Percentiles rank a stretch among this genome's conserved stretches.
Evolutionary conservation across 2,113 vertebrate species (phyloP).

Genomic region (Cochlearius cochlearius): DNA sequence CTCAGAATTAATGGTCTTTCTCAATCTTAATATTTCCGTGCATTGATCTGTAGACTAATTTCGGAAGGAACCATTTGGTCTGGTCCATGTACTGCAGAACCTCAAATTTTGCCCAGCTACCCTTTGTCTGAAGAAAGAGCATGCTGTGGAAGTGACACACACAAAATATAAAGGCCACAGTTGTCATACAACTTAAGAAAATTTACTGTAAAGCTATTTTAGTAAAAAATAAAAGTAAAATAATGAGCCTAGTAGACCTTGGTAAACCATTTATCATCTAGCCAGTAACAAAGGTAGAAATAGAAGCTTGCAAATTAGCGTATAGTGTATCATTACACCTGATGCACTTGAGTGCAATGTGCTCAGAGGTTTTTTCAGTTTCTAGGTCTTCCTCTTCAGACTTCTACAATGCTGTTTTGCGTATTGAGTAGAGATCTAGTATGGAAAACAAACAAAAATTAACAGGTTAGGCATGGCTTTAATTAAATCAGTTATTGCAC

Average conservation of each 20-base stretch:
- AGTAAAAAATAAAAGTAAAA: neutral
- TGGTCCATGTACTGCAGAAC: neutral
- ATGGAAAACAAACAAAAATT: neutral
- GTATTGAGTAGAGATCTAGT: neutral
- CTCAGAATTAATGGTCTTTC: neutral
- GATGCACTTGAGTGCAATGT: neutral
- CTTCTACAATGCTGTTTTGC: accelerated
- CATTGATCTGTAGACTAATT: neutral
- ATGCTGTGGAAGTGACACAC: neutral
- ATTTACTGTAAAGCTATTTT: neutral
- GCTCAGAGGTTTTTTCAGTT: neutral
- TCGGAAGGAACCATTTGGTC: neutral
- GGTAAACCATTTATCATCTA: neutral
- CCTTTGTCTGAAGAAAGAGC: neutral
- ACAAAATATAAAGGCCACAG: neutral
- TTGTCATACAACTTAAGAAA: neutral
- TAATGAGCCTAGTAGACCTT: neutral
- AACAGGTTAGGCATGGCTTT: neutral
- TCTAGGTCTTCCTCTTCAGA: neutral
- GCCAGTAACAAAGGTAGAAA: neutral
- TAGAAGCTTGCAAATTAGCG: neutral
- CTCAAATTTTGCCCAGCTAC: neutral
- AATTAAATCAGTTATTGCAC: neutral
- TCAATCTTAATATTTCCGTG: neutral
- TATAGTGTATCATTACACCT: neutral